Evolutionary conservation across 2,113 vertebrate species (phyloP).

Genomic region (Crocuta crocuta): DNA sequence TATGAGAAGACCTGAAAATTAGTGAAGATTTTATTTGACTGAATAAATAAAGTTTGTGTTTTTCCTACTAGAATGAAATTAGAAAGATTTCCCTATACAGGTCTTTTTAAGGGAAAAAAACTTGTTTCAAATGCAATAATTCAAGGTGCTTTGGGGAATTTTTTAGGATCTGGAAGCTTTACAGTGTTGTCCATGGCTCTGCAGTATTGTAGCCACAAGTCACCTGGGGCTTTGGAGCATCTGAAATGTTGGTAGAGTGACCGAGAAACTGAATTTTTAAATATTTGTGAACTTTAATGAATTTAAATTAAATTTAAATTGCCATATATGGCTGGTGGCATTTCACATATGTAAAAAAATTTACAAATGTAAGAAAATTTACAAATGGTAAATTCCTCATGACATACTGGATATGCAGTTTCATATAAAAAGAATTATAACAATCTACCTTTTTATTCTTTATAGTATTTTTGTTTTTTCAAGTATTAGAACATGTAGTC

Average conservation of each 20-base stretch:
- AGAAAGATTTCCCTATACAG: conserved; percentile 45
- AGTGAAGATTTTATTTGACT: background rate
- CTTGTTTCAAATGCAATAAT: conserved; percentile 21
- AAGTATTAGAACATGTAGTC: background rate
- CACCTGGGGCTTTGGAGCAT: background rate
- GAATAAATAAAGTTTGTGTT: background rate
- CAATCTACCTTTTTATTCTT: background rate
- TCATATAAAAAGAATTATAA: background rate
- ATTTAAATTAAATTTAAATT: conserved; percentile 11
- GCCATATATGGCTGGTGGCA: background rate
- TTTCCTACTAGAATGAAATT: conserved; percentile 32
- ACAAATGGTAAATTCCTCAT: background rate
- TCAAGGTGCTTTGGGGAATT: background rate
- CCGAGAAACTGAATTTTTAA: background rate
- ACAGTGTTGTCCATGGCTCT: background rate
- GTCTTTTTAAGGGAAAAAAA: conserved; percentile 2
- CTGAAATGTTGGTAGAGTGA: background rate
- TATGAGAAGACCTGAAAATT: conserved; percentile 29
- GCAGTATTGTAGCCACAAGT: background rate
- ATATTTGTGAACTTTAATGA: background rate
- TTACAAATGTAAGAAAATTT: background rate
- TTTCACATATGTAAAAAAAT: background rate
- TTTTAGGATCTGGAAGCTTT: background rate
- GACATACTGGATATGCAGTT: background rate
- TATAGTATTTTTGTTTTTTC: background rate